Percentiles rank a stretch among this genome's conserved stretches.
These are phyloP conservation scores for Neodon shergylaensis DNA, from an alignment of 2,113 vertebrate species.

Conservation along the genomic window DNA sequence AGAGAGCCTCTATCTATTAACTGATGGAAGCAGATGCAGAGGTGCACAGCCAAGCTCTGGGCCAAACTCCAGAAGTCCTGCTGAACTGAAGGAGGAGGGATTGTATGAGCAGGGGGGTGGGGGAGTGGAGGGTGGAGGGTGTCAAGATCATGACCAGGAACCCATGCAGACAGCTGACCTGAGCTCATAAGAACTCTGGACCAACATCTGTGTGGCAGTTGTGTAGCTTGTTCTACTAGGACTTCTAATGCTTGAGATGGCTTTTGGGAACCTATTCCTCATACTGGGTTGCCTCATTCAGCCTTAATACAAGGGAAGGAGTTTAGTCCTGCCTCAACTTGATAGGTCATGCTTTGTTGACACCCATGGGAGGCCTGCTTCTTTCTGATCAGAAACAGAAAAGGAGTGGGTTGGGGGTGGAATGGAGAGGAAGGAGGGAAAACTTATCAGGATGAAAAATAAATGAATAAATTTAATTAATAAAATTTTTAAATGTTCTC, in stretches of 20 bases:
- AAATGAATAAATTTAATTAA: not conserved
- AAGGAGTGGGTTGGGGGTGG: not conserved
- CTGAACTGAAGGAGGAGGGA: not conserved
- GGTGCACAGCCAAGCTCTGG: not conserved
- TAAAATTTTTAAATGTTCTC: not conserved
- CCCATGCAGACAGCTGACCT: not conserved
- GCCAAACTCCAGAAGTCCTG: not conserved
- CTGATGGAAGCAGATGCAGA: not conserved
- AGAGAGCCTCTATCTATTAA: not conserved
- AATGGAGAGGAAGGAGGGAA: not conserved
- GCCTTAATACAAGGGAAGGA: not conserved
- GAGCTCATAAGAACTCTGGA: not conserved
- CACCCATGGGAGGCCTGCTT: not conserved
- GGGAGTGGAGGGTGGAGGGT: too few species aligned
- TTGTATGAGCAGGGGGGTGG: not conserved
- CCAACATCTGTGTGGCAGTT: not conserved
- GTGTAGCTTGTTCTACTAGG: not conserved
- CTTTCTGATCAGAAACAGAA: not conserved
- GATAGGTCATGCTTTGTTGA: not conserved
- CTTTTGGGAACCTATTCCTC: not conserved
- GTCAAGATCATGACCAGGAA: not conserved
- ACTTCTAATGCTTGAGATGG: not conserved
- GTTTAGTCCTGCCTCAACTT: not conserved
- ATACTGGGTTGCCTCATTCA: not conserved
- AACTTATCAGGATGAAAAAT: not conserved